Percentiles rank a stretch among this genome's conserved stretches.
These are phyloP conservation scores for Poecilobothrus nobilitatus DNA, from an alignment of 2,888 invertebrate species.

Conservation along the genomic window DNA sequence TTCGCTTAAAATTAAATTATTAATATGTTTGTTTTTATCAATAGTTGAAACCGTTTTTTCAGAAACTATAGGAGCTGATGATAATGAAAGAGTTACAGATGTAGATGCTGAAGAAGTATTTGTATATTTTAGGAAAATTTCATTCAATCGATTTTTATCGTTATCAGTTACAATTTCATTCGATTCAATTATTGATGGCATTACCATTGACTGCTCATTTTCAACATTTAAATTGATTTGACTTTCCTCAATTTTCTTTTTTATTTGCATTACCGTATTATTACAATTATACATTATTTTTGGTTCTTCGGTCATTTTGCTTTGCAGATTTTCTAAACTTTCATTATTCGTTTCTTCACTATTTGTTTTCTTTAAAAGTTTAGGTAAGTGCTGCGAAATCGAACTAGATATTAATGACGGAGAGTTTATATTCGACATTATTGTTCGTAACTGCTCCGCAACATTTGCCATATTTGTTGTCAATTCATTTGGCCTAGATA, in stretches of 20 bases:
- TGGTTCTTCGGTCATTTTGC: not conserved
- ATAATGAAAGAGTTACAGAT: not conserved
- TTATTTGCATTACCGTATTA: not conserved
- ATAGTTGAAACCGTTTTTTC: not conserved
- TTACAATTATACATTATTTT: not conserved
- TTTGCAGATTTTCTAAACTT: slow-evolving; percentile 25
- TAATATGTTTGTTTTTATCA: not conserved
- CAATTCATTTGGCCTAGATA: slow-evolving; percentile 63
- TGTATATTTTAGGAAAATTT: not conserved
- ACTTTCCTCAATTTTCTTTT: not conserved
- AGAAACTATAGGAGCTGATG: not conserved
- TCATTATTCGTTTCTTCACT: not conserved
- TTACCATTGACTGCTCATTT: not conserved
- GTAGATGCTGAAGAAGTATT: not conserved
- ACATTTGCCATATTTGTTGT: slow-evolving; percentile 64
- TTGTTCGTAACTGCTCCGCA: slow-evolving; percentile 57
- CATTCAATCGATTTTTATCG: not conserved
- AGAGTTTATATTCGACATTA: slow-evolving; percentile 52
- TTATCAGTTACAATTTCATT: not conserved
- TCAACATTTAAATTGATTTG: not conserved
- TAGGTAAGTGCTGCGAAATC: not conserved
- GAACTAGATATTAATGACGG: not conserved
- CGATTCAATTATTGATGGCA: not conserved
- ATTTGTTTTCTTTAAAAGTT: not conserved
- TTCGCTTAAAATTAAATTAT: not conserved